A percentile compares a stretch with the other conserved stretches of the same genome.
phyloP scores from a whole-genome alignment of 2,113 vertebrate species.

The Podiceps cristatus region DNA sequence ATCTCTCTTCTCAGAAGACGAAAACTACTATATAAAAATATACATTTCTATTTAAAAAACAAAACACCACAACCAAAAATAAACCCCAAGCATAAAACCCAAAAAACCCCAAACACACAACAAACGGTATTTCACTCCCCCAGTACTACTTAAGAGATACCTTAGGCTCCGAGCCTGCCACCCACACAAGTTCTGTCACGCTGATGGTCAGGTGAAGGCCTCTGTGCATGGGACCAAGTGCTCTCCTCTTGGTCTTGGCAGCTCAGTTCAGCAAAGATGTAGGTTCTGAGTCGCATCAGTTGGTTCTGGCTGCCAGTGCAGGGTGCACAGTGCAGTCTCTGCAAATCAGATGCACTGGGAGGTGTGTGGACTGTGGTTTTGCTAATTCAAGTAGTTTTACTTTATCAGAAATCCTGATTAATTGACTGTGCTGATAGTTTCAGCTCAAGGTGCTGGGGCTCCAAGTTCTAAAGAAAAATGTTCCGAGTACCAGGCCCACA shows the following conservation, averaged over 20 bases:
- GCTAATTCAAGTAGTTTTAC: neutral
- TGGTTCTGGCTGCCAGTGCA: neutral
- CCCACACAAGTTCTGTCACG: neutral
- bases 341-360: neutral
- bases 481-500: neutral
- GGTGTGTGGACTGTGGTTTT: neutral
- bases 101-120: neutral
- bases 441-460: neutral
- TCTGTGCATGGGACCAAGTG: neutral
- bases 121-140: neutral
- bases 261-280: neutral
- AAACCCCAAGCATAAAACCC: too few species aligned
- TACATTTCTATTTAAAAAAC: neutral
- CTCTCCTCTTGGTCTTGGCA: neutral
- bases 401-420: neutral
- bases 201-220: neutral
- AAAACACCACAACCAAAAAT: too few species aligned
- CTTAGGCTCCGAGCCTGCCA: neutral
- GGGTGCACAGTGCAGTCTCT: neutral
- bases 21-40: neutral
- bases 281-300: neutral
- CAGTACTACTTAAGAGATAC: neutral
- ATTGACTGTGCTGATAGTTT: neutral
- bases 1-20: neutral
- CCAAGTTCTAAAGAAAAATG: rapidly evolving